Conservation (phyloP, 2,888 invertebrate genomes). For the Argyresthia goedartella region DNA sequence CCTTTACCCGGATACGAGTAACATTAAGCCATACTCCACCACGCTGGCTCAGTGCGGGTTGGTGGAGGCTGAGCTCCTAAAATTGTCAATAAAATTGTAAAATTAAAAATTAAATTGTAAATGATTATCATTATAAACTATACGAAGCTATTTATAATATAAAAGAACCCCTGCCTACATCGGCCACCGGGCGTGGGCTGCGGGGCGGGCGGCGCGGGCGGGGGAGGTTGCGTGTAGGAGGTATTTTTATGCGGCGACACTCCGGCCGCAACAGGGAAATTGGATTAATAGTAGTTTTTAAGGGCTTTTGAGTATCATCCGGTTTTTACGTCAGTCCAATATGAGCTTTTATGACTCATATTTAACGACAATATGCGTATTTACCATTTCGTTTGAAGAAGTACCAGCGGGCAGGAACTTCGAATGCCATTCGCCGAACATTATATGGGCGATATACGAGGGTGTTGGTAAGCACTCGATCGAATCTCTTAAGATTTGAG, state of each 20-base stretch:
- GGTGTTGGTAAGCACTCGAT: no score
- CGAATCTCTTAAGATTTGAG: constrained; percentile 16
- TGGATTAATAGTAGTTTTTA: constrained; percentile 67
- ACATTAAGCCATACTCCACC: no score
- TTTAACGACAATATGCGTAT: constrained; percentile 42
- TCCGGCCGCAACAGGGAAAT: constrained; percentile 62
- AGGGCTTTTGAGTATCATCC: constrained; percentile 58
- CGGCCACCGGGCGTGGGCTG: constrained; percentile 19
- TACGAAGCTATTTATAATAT: constrained; percentile 55
- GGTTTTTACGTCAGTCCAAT: constrained; percentile 53
- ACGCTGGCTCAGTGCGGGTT: no score
- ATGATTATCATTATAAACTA: no score
- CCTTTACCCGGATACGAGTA: no score
- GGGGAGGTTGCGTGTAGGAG: constrained; percentile 46
- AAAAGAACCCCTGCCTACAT: constrained; percentile 37
- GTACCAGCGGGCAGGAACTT: not conserved
- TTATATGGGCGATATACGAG: no score
- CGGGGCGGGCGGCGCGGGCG: constrained; percentile 8
- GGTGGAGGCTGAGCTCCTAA: no score
- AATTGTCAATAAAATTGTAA: no score
- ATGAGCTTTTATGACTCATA: constrained; percentile 46
- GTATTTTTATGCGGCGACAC: constrained; percentile 64
- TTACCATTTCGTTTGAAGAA: constrained; percentile 11
- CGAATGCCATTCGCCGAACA: not conserved
- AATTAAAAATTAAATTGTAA: no score